A percentile compares a stretch with the other conserved stretches of the same genome.
phyloP scores from a whole-genome alignment of 2,888 invertebrate genomes.

The Nesidiocoris tenuis region DNA sequence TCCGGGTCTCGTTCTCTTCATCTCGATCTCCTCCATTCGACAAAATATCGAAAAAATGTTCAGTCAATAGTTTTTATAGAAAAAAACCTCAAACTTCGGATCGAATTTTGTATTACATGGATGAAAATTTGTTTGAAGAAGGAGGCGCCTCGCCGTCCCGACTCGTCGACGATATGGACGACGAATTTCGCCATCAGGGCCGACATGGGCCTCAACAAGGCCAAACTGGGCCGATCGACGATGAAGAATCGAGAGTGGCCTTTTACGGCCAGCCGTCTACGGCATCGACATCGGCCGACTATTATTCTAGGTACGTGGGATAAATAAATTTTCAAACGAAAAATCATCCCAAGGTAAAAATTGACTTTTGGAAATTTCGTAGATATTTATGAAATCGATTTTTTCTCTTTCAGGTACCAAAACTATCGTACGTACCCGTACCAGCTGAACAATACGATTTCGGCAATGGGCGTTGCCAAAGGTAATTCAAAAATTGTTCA shows the following conservation, averaged over 20 bases:
- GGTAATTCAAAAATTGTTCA: constrained; percentile 53
- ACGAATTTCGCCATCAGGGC: constrained; percentile 3
- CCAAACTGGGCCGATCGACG: background rate
- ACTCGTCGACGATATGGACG: constrained; percentile 31
- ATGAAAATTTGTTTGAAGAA: constrained; percentile 7
- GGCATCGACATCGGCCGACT: constrained; percentile 23
- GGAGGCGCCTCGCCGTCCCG: constrained; percentile 26
- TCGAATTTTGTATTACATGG: background rate
- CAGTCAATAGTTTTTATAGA: background rate
- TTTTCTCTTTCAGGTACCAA: constrained; percentile 45
- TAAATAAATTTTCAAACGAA: too few species aligned
- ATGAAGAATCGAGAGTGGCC: background rate
- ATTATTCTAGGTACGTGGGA: constrained; percentile 19
- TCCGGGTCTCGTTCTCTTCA: too few species aligned
- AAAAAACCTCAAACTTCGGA: too few species aligned
- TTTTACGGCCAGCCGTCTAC: background rate
- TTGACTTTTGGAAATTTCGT: too few species aligned
- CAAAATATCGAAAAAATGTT: too few species aligned
- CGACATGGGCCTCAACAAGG: background rate
- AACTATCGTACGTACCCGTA: constrained; percentile 45
- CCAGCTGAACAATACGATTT: constrained; percentile 57
- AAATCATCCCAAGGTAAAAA: too few species aligned
- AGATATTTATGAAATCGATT: too few species aligned
- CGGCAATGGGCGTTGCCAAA: constrained; percentile 79
- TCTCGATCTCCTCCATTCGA: too few species aligned